A percentile compares a stretch with the other conserved stretches of the same genome.
Conservation (phyloP, 2,113 vertebrate species). For the Cheilinus undulatus region DNA sequence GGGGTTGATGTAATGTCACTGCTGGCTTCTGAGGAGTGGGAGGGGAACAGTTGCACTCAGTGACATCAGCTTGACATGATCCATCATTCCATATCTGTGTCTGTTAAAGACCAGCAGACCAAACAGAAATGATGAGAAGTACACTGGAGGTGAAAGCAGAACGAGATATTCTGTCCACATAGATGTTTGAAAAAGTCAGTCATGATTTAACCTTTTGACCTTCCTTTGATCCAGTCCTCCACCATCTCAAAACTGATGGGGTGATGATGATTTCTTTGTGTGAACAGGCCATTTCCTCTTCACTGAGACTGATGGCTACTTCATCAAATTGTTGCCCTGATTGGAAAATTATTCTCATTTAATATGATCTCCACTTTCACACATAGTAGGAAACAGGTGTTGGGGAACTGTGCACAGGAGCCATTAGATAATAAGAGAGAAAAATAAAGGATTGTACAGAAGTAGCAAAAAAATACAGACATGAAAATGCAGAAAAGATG, state of each 20-base stretch:
- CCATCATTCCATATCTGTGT: constrained; percentile 2
- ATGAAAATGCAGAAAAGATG: neutral
- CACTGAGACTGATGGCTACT: constrained; percentile 6
- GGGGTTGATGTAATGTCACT: constrained; percentile 45
- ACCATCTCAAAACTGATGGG: constrained; percentile 14
- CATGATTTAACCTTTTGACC: constrained; percentile 26
- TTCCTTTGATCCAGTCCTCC: neutral
- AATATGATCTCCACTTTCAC: constrained; percentile 23
- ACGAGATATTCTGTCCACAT: neutral
- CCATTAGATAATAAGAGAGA: neutral
- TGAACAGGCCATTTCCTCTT: constrained; percentile 10
- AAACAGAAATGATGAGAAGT: neutral
- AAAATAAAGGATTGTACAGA: neutral
- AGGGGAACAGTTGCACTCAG: constrained; percentile 18
- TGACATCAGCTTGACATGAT: constrained; percentile 23
- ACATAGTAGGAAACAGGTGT: constrained; percentile 2
- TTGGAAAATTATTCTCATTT: constrained; percentile 43
- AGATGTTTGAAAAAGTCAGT: constrained; percentile 16
- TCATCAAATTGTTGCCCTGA: constrained; percentile 46
- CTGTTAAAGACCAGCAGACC: neutral
- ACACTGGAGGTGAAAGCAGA: neutral
- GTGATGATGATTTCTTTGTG: constrained; percentile 15
- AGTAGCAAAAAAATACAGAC: neutral
- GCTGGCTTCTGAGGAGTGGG: constrained; percentile 30
- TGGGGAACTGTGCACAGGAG: neutral